Evolutionary conservation across 2,888 invertebrate genomes (phyloP).

Genomic region (Dryocosmus kuriphilus): DNA sequence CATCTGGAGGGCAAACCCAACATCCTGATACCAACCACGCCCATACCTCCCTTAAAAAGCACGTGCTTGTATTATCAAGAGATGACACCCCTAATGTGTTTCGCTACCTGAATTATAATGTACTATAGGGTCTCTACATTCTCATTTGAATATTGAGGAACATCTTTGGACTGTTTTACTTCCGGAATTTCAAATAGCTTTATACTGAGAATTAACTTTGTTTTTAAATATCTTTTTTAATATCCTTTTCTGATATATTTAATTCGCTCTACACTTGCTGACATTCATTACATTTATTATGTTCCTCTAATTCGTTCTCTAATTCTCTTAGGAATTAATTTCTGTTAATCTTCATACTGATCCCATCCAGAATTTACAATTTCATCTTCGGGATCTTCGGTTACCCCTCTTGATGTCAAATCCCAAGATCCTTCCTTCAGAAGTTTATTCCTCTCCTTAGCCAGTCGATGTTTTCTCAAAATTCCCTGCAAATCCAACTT

Average conservation of each 20-base stretch:
- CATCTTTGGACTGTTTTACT: neutral
- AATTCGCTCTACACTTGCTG: too few relatives aligned
- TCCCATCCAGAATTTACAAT: slow-evolving; percentile 6
- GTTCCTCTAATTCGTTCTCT: too few relatives aligned
- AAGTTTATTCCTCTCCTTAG: slow-evolving; percentile 7
- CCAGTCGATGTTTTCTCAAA: slow-evolving; percentile 15
- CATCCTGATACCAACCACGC: slow-evolving; percentile 62
- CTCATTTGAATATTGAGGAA: neutral
- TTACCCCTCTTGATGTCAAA: neutral
- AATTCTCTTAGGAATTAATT: too few relatives aligned
- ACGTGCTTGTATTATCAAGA: slow-evolving; percentile 15
- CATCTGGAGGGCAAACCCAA: slow-evolving; percentile 54
- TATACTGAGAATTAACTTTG: neutral
- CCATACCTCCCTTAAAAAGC: slow-evolving; percentile 43
- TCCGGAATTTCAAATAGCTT: neutral
- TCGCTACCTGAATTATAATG: neutral
- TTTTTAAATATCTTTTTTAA: too few relatives aligned
- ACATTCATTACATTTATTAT: too few relatives aligned
- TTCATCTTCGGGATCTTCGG: slow-evolving; percentile 16
- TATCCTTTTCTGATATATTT: too few relatives aligned
- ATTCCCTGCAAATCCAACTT: slow-evolving; percentile 30
- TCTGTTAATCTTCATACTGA: slow-evolving; percentile 23
- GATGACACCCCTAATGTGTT: slow-evolving; percentile 3
- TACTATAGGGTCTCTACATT: neutral
- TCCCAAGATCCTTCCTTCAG: slow-evolving; percentile 1